Percentiles rank a stretch among this genome's conserved stretches.
Evolutionary conservation across 2,888 invertebrate species (phyloP).

Genomic region (Cordilura impudica): DNA sequence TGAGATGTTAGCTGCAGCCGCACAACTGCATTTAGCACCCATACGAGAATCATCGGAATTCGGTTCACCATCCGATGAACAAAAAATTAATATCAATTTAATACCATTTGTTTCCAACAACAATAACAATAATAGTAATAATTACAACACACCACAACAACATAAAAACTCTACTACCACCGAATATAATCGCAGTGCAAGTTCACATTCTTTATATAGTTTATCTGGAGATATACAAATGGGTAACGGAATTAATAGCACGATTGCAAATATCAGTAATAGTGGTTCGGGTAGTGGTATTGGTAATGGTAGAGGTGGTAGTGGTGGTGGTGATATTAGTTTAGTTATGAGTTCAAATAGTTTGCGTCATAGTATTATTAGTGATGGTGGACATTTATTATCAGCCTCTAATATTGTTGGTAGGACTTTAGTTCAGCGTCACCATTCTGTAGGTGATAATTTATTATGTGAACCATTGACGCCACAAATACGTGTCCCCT

Average conservation of each 20-base stretch:
- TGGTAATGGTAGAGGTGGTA: slow-evolving; percentile 46
- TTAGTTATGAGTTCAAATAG: slow-evolving; percentile 64
- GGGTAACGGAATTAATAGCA: slow-evolving; percentile 53
- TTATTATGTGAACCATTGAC: slow-evolving; percentile 66
- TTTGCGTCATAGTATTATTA: slow-evolving; percentile 67
- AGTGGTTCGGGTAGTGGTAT: slow-evolving; percentile 22
- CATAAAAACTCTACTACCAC: slow-evolving; percentile 64
- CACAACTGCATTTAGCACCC: slow-evolving; percentile 78
- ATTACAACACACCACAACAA: slow-evolving; percentile 64
- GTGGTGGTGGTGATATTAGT: slow-evolving; percentile 59
- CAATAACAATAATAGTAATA: slow-evolving; percentile 67
- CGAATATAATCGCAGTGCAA: slow-evolving; percentile 73
- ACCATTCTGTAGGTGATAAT: slow-evolving; percentile 70
- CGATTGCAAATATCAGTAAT: slow-evolving; percentile 6
- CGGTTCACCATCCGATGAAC: slow-evolving; percentile 77
- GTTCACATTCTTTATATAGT: slow-evolving; percentile 73
- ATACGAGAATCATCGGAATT: slow-evolving; percentile 78
- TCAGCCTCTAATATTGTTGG: slow-evolving; percentile 62
- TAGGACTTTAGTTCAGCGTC: slow-evolving; percentile 67
- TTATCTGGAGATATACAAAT: slow-evolving; percentile 64
- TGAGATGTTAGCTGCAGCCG: slow-evolving; percentile 77
- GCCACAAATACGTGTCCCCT: slow-evolving; percentile 54
- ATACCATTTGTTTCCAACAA: slow-evolving; percentile 68
- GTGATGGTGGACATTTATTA: slow-evolving; percentile 66
- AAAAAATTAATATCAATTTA: slow-evolving; percentile 69